Conservation (phyloP, 2,888 invertebrate genomes). For the Sussaba pulchella region DNA sequence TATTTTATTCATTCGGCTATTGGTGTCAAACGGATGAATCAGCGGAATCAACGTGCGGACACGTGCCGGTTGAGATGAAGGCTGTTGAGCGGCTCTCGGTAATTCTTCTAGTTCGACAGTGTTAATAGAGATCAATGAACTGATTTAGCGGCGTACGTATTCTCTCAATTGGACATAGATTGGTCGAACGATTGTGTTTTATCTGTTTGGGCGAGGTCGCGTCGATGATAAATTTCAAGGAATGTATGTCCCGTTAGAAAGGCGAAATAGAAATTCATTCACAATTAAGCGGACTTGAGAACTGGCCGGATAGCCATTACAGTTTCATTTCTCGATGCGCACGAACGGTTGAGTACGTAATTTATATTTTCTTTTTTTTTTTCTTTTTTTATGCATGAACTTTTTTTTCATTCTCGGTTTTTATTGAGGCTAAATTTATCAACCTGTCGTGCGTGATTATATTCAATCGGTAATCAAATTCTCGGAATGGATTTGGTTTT, state of each 20-base stretch:
- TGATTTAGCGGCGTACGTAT: constrained; percentile 24
- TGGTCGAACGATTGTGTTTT: background rate
- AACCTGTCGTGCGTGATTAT: too few relatives aligned
- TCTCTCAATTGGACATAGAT: constrained; percentile 9
- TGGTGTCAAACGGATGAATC: background rate
- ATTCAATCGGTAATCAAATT: too few relatives aligned
- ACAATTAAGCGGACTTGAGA: background rate
- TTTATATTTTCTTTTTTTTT: too few relatives aligned
- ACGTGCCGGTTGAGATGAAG: background rate
- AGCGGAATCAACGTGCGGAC: background rate
- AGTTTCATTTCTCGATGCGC: too few relatives aligned
- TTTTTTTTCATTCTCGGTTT: too few relatives aligned
- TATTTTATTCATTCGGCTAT: too few relatives aligned
- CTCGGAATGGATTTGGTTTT: too few relatives aligned
- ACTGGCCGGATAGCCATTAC: background rate
- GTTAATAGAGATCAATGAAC: constrained; percentile 59
- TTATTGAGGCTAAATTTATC: too few relatives aligned
- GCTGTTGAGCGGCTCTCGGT: constrained; percentile 16
- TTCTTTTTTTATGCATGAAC: too few relatives aligned
- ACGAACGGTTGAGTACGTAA: too few relatives aligned
- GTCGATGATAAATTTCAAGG: too few relatives aligned
- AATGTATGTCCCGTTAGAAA: background rate
- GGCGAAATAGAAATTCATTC: background rate
- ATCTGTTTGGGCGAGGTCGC: background rate
- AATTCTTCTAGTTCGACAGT: constrained; percentile 40